phyloP scores from a whole-genome alignment of 2,888 invertebrate species.

The Mamestra brassicae region DNA sequence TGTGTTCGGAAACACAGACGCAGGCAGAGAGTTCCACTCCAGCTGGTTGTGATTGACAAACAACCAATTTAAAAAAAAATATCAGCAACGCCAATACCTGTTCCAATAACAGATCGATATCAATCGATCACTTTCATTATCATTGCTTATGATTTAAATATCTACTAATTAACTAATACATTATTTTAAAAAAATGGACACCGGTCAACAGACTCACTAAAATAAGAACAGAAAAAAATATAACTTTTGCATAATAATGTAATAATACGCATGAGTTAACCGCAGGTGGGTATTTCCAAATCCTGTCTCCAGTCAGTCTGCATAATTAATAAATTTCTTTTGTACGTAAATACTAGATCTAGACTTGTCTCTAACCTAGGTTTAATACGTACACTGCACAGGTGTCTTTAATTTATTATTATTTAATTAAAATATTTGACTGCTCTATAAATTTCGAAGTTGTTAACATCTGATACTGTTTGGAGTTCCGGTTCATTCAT shows the following conservation, averaged over 20 bases:
- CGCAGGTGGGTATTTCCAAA: slow-evolving; percentile 26
- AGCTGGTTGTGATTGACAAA: too few species aligned
- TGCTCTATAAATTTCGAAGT: slow-evolving; percentile 4
- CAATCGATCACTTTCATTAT: not conserved
- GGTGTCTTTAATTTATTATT: slow-evolving; percentile 20
- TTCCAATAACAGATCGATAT: not conserved
- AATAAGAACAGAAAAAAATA: not conserved
- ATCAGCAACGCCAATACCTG: too few species aligned
- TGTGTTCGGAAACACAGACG: too few species aligned
- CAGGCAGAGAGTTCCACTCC: not conserved
- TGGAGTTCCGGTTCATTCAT: slow-evolving; percentile 38
- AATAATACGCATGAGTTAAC: too few species aligned
- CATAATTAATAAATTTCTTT: not conserved
- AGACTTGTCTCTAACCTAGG: not conserved
- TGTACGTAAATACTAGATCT: not conserved
- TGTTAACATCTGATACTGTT: slow-evolving; percentile 3
- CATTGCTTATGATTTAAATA: not conserved
- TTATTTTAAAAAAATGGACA: not conserved
- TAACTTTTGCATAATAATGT: slow-evolving; percentile 4
- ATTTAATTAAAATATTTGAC: slow-evolving; percentile 5
- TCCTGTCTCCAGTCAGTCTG: slow-evolving; percentile 2
- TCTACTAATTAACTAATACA: not conserved
- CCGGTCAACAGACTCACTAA: not conserved
- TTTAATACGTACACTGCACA: not conserved
- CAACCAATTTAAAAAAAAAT: not conserved